Evolutionary conservation across 2,797 vertebrate species (phyloP), one percentile per base, ranked within the genome.

Genomic region (Eleutherodactylus coqui): DNA sequence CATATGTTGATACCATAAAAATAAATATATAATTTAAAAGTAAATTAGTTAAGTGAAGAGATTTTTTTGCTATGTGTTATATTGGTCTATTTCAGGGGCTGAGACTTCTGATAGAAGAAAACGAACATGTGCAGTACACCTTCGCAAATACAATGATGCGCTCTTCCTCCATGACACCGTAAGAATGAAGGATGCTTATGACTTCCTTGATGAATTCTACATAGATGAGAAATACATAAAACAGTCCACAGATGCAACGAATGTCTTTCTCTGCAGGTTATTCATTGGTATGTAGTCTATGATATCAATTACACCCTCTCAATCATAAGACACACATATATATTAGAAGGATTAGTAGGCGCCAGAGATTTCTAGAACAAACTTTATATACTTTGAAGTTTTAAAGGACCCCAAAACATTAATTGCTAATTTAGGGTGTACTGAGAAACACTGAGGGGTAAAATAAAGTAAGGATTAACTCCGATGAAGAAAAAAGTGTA

Each of bases 81-180:
- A 41, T 47, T 76, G 69, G 4, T 17, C 53, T 80, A 43, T 81
- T 0, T 4, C 88, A 95, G 98, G 96, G 2, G 93, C 95, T 0
- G 82, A 62, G 79, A 43, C 24, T 0, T 79, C 87, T 2, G 92
- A 94, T 73, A 93, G 93, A 43, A 27, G 88, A 84, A 88, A 84
- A 0, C 91, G 96, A 1, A 93, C 94, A 70, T 96, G 96, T 0
- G 96, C 97, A 0, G 55, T 95, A 19, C 97, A 99, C 91, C 94
- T 99, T 67, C 92, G 96, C 76, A 87, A 94, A 83, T 99, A 98
- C 92, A 99, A 98, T 0, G 96, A 99, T 0, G 96, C 97, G 0
- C 89, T 99, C 90, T 93, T 99, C 80, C 92, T 97, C 91, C 95
- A 96, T 0, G 96, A 97, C 91, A 94, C 96, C 0, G 94, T 98